Evolutionary conservation across 2,113 vertebrate species (phyloP), one percentile per base, ranked within the genome.

Genomic region (Nannobrachium achirus): DNA sequence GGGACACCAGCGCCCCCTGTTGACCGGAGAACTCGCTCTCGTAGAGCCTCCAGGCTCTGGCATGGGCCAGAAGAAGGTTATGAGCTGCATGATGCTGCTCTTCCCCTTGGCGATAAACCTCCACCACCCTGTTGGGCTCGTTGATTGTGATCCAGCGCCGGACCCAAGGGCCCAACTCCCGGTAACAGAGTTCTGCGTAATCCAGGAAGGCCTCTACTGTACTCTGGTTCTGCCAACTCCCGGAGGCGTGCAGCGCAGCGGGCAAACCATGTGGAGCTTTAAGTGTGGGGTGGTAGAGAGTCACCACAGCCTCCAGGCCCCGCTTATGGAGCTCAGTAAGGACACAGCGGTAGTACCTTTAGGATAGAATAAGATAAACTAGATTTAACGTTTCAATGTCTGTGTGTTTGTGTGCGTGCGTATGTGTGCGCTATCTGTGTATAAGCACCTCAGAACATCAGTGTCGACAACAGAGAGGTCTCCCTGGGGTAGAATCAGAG

Each of bases 61-160:
- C 93, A 0, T 99, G 98, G 11, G 96, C 96, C 51, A 97, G 71
- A 10, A 99, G 81, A 42, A 98, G 89, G 73, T 96, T 89, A 70
- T 96, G 97, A 9, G 94, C 93, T 0, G 94, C 94, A 57, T 1
- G 51, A 9, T 94, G 94, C 0, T 90, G 93, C 33, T 95, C 90
- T 0, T 89, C 91, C 1, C 86, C 85, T 1, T 80, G 91, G 0
- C 86, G 88, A 78, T 96, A 96, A 49, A 86, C 40, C 8, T 95
- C 92, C 0, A 89, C 88, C 8, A 98, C 80, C 33, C 93, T 91
- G 78, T 98, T 99, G 0, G 97, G 98, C 80, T 99, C 97, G 0
- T 98, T 98, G 63, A 99, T 90, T 39, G 98, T 99, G 87, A 99
- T 95, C 98, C 98, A 99, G 5, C 94, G 89, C 56, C 86, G 90